Evolutionary conservation across 37 sponge, comb jelly and placozoan genomes (phyloP).

Genomic region (Beroe ovata): DNA sequence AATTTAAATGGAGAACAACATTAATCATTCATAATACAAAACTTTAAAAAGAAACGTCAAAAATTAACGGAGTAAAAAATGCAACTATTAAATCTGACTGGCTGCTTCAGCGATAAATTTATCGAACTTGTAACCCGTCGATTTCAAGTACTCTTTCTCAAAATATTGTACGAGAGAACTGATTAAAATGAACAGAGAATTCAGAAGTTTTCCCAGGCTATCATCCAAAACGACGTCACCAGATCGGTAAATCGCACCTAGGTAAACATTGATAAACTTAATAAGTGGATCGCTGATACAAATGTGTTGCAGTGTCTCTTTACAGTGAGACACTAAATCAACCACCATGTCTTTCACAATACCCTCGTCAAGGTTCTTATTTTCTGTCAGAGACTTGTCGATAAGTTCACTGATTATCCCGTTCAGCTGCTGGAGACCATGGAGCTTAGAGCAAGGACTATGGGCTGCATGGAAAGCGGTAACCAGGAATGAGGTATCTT

Average conservation of each 20-base stretch:
- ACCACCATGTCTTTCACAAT: conserved; percentile 17
- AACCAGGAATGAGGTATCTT: conserved; percentile 4
- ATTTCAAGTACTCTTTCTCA: conserved; percentile 21
- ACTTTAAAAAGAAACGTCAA: too few relatives aligned
- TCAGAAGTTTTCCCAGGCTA: neutral
- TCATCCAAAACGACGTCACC: conserved; percentile 10
- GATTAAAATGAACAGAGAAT: conserved; percentile 16
- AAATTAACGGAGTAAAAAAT: too few relatives aligned
- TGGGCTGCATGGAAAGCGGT: conserved; percentile 9
- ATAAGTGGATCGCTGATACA: neutral
- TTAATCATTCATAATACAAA: too few relatives aligned
- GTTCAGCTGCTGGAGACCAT: conserved; percentile 46
- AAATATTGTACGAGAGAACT: conserved; percentile 28
- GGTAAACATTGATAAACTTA: neutral
- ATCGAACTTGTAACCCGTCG: conserved; percentile 3
- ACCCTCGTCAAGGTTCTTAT: neutral
- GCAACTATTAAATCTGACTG: neutral
- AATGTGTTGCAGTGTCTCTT: neutral
- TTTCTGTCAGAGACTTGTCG: neutral
- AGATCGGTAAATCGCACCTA: neutral
- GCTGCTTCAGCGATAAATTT: conserved; percentile 15
- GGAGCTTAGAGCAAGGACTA: neutral
- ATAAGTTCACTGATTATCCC: conserved; percentile 20
- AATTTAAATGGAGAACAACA: too few relatives aligned
- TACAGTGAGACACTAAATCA: conserved; percentile 27